A percentile compares a stretch with the other conserved stretches of the same genome.
Evolutionary conservation across 2,888 invertebrate species (phyloP).

Genomic region (Deilephila porcellus): DNA sequence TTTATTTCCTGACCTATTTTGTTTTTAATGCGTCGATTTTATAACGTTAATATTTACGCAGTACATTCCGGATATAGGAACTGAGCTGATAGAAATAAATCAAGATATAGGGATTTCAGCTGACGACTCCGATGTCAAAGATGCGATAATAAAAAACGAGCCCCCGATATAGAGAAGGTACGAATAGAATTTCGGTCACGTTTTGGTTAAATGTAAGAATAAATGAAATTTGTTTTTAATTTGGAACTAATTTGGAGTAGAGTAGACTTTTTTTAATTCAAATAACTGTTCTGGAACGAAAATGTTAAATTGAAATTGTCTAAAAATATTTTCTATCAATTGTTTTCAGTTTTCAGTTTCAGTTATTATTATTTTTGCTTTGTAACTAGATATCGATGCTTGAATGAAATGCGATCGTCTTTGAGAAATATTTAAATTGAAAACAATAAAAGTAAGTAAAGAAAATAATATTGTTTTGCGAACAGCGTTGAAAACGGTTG

Average conservation of each 20-base stretch:
- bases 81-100: background rate
- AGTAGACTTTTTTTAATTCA: background rate
- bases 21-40: too few species aligned
- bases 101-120: background rate
- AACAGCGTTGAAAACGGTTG: too few species aligned
- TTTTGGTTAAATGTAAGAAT: background rate
- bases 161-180: background rate
- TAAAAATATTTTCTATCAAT: background rate
- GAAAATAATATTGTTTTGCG: too few species aligned
- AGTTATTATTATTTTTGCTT: too few species aligned
- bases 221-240: background rate
- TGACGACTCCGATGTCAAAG: background rate
- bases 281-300: background rate
- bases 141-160: background rate
- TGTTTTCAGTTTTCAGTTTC: too few species aligned
- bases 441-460: too few species aligned
- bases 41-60: too few species aligned
- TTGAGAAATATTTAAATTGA: background rate
- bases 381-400: too few species aligned
- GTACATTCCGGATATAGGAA: background rate
- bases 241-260: background rate
- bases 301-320: background rate
- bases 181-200: constrained; percentile 18
- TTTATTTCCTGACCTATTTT: too few species aligned
- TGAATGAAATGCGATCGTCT: background rate